These are phyloP conservation scores for Coelopa pilipes DNA, from an alignment of 2,888 invertebrate species.

Conservation along the genomic window DNA sequence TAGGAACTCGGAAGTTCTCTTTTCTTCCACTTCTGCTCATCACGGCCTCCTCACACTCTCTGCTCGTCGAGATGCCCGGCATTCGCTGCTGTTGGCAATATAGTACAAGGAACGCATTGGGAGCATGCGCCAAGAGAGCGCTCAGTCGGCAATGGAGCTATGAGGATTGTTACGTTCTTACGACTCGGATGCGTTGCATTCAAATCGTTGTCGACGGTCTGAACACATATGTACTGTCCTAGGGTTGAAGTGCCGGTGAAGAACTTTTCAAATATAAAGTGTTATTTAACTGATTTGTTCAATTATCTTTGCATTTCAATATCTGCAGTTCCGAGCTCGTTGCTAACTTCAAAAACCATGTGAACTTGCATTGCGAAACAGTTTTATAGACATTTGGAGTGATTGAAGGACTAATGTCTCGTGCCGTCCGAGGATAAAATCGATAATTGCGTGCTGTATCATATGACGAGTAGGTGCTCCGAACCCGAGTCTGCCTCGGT, in stretches of 20 bases:
- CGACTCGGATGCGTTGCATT: slow-evolving; percentile 29
- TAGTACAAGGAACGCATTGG: slow-evolving; percentile 10
- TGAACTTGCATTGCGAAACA: neutral
- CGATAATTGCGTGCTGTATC: slow-evolving; percentile 65
- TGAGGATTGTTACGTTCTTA: slow-evolving; percentile 6
- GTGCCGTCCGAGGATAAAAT: slow-evolving; percentile 53
- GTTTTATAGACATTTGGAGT: neutral
- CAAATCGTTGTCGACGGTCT: slow-evolving; percentile 22
- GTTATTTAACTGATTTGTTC: neutral
- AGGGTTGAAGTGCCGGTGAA: slow-evolving; percentile 15
- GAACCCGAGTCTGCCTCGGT: slow-evolving; percentile 40
- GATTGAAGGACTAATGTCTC: slow-evolving; percentile 40
- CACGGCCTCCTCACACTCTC: neutral
- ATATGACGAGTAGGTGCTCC: slow-evolving; percentile 63
- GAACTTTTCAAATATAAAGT: neutral
- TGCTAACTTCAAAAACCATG: neutral
- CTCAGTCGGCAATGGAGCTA: neutral
- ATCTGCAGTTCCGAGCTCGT: neutral
- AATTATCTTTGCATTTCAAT: neutral
- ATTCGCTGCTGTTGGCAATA: slow-evolving; percentile 7
- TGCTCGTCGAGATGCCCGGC: slow-evolving; percentile 21
- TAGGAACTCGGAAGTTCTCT: too few relatives aligned
- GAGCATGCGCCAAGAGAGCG: slow-evolving; percentile 35
- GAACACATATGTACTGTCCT: slow-evolving; percentile 10
- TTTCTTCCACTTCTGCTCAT: neutral